Evolutionary conservation across 2,888 invertebrate genomes (phyloP), one percentile per base, ranked within the genome.

Genomic region (Nephrotoma guestfalica): DNA sequence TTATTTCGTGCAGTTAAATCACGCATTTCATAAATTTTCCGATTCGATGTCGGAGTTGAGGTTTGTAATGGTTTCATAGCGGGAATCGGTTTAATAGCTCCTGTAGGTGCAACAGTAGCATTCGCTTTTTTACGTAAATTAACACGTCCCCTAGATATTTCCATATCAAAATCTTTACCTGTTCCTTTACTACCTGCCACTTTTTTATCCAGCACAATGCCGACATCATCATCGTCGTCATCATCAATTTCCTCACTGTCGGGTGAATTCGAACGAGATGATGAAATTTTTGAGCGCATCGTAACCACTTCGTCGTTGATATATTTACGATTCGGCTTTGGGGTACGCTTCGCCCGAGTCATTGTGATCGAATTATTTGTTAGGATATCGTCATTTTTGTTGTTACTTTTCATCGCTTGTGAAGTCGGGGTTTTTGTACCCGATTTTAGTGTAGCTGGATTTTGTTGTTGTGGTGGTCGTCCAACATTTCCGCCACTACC

Each of bases 311-410:
- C 90, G 3, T 91, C 91, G 88, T 91, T 91, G 6, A 90, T 88
- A 87, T 91, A 91, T 88, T 91, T 91, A 0, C 91, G 91, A 89
- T 91, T 91, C 71, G 91, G 91, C 87, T 91, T 91, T 15, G 91
- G 91, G 9, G 91, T 91, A 47, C 91, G 90, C 86, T 91, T 89
- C 1, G 91, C 89, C 13, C 91, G 85, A 13, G 87, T 86, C 57
- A 86, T 43, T 13, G 86, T 86, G 4, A 86, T 15, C 6, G 86
- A 43, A 57, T 86, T 86, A 47, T 86, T 51, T 7, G 51, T 41
- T 0, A 57, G n/a, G 41, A 7, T 15, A 13, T 86, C 86, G 4
- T 86, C 51, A 57, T n/a, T 42, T 18, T 71, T 71, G 11, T 3
- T 57, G 18, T 30, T 71, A n/a, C 9, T 71, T 30, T 9, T 71